Evolutionary conservation across 2,888 invertebrate species (phyloP).

Genomic region (Drosophila ustulata): DNA sequence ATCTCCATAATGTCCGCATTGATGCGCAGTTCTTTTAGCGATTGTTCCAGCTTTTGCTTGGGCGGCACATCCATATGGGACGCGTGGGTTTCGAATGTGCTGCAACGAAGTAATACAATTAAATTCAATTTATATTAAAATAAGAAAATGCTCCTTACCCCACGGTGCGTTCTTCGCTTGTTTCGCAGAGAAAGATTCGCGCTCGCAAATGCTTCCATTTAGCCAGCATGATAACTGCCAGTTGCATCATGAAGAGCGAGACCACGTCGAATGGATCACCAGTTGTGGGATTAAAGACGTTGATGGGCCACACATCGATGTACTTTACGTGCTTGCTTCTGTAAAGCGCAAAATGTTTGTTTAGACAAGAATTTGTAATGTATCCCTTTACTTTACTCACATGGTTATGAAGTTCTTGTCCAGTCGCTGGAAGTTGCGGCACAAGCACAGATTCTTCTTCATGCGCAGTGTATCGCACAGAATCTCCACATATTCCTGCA

Average conservation of each 20-base stretch:
- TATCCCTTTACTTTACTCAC: slow-evolving; percentile 84
- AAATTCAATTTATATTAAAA: not conserved
- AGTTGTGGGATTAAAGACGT: slow-evolving; percentile 92
- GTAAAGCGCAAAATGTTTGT: not conserved
- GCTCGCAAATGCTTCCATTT: slow-evolving; percentile 95
- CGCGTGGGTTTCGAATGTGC: slow-evolving; percentile 81
- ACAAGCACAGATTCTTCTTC: slow-evolving; percentile 97
- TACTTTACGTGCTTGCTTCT: slow-evolving; percentile 88
- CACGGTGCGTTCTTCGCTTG: slow-evolving; percentile 75
- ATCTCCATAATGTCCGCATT: slow-evolving; percentile 92
- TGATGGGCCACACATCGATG: slow-evolving; percentile 99
- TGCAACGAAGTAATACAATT: slow-evolving; percentile 22
- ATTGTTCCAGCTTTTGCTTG: slow-evolving; percentile 87
- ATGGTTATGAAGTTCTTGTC: slow-evolving; percentile 91
- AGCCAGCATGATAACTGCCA: slow-evolving; percentile 97
- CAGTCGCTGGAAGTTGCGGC: slow-evolving; percentile 94
- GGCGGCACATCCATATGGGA: slow-evolving; percentile 82
- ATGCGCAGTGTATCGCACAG: slow-evolving; percentile 95
- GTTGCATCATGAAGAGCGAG: slow-evolving; percentile 97
- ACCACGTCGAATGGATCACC: slow-evolving; percentile 95
- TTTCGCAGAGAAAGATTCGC: slow-evolving; percentile 93
- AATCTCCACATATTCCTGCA: slow-evolving; percentile 92
- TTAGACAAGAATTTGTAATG: not conserved
- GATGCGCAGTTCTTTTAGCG: slow-evolving; percentile 94
- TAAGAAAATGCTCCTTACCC: slow-evolving; percentile 66